Evolutionary conservation across 35 echinoderm and acorn worm species (phyloP).

Genomic region (Holothuria glaberrima): DNA sequence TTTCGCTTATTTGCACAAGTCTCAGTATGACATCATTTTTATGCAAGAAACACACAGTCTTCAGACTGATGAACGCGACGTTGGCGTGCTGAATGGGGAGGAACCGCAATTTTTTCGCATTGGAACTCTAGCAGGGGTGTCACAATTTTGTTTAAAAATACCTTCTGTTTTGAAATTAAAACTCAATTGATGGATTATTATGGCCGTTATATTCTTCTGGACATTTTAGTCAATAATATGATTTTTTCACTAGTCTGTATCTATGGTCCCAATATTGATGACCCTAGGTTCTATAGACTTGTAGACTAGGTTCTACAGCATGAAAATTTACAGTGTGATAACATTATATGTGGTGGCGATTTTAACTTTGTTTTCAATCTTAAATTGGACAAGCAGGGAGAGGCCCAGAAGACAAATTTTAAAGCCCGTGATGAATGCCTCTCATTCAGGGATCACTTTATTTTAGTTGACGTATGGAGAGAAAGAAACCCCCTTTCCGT

Average conservation of each 20-base stretch:
- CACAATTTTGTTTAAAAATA: no score
- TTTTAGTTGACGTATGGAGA: constrained; percentile 1
- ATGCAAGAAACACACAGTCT: no score
- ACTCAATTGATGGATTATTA: no score
- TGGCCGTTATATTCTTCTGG: no score
- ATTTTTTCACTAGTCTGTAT: constrained; percentile 28
- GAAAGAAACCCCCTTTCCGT: neutral
- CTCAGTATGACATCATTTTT: no score
- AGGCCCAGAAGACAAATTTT: constrained; percentile 1
- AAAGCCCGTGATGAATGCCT: neutral
- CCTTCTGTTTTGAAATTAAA: no score
- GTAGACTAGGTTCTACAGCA: neutral
- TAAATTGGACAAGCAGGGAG: neutral
- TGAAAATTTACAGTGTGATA: neutral
- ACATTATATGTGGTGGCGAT: neutral
- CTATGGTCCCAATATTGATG: constrained; percentile 22
- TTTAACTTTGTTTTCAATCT: constrained; percentile 40
- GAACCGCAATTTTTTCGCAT: no score
- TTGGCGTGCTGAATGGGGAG: no score
- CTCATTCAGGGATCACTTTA: neutral
- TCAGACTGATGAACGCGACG: no score
- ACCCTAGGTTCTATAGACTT: neutral
- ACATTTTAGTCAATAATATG: no score
- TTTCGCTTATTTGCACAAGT: no score
- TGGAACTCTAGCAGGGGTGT: no score